phyloP scores from a whole-genome alignment of 30 jellyfish, hydroid and myxozoan genomes.

The Aurelia aurita region DNA sequence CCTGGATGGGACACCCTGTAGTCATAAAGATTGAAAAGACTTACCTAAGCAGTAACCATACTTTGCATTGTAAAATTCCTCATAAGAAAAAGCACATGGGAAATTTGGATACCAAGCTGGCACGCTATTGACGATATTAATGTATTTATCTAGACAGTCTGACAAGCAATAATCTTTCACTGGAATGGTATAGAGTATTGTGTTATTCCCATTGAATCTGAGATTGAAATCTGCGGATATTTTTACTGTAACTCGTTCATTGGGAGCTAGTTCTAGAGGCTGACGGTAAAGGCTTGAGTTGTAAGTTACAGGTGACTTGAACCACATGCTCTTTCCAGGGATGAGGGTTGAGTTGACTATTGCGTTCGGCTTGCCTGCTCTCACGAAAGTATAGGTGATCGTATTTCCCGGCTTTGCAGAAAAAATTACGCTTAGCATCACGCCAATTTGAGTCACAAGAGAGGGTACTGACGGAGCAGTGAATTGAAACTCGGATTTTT shows the following conservation, averaged over 20 bases:
- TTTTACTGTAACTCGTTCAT: neutral
- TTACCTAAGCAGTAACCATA: conserved; percentile 56
- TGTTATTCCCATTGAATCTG: neutral
- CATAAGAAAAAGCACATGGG: conserved; percentile 11
- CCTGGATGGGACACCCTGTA: no score
- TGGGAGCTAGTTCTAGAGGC: conserved; percentile 5
- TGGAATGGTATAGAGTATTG: neutral
- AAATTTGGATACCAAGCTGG: conserved; percentile 24
- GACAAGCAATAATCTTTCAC: conserved; percentile 34
- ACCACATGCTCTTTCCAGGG: no score
- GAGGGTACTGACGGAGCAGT: no score
- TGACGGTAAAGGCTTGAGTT: no score
- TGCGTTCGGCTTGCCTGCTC: no score
- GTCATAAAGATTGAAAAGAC: neutral
- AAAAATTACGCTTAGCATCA: no score
- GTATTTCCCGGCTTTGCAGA: no score
- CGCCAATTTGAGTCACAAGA: no score
- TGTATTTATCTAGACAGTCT: neutral
- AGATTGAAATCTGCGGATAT: neutral
- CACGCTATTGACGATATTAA: neutral
- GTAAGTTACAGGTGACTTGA: no score
- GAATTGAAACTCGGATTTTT: no score
- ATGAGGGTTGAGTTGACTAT: no score
- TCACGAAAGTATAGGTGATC: no score
- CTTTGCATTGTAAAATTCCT: conserved; percentile 8